Base-by-base conservation (phyloP, 2,797 vertebrate genomes). In the Pipistrellus pygmaeus region DNA sequence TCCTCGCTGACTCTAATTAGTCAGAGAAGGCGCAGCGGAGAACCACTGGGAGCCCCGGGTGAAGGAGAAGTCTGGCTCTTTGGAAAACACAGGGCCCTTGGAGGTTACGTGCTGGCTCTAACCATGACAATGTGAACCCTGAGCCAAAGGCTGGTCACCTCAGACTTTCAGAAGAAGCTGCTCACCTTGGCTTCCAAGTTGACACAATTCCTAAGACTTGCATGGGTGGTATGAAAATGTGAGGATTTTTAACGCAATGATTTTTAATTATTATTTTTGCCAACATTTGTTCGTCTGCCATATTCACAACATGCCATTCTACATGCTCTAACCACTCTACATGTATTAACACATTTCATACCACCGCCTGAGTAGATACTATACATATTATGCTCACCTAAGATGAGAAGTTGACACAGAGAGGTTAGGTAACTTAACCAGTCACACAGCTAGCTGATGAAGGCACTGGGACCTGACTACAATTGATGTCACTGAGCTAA, bases 1-100 rank as follows among this genome's bases (percentile, higher is more conserved):
- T 75, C 90, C 82, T 88, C 80, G 77, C 80, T 83, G 76, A 64
- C 85, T 62, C 55, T 93, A 86, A 92, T 92, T 95, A 96, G 41
- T 78, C 25, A 78, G 66, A 90, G 83, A 78, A 87, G 62, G 18
- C 30, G 73, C 69, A 73, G n/a, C 23, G 64, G 27, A 91, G 76
- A 88, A 66, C 32, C 83, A 17, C 51, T 53, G 90, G 17, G 84
- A 94, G 60, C 55, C 60, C 12, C 23, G 44, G 8, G 6, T n/a
- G n/a, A n/a, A n/a, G 60, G 51, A 60, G 76, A 86, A 13, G 71
- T 27, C 84, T 11, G 21, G 38, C 8, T 8, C 51, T 80, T 14
- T 25, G 66, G 38, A 48, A 44, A 55, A 68, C 18, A 46, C 23
- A 57, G 21, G 8, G 35, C 78, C 53, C 73, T 60, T 64, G 30